Base-by-base conservation (phyloP, 2,113 vertebrate genomes). In the Nothoprocta pentlandii region DNA sequence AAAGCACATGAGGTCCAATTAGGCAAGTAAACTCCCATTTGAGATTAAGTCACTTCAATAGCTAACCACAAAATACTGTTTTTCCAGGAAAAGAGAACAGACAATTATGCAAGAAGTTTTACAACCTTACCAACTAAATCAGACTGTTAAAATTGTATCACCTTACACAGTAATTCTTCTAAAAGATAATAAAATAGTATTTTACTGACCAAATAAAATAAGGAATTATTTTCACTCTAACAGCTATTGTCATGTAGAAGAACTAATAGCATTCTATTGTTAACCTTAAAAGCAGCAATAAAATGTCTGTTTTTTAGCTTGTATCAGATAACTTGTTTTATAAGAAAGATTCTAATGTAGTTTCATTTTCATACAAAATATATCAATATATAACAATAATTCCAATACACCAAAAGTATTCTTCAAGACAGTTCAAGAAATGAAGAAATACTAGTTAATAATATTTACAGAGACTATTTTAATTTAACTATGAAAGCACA, bases 21-120 rank as follows among this genome's bases (percentile, higher is more conserved):
- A 92, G 44, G 16, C 61, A 76, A 86, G 75, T 14, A 94, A 95
- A 82, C 32, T 87, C 34, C n/a, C 44, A 90, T 17, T 62, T 58
- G 56, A 89, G 44, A 73, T 66, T 71, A 87, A 73, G 41, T 28
- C 69, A 76, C 47, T 69, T 87, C 58, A 77, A 36, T 19, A 79
- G 47, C 11, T 69, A 49, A 51, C 64, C 16, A 79, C 54, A 85
- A 0, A 42, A 4, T 53, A 32, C 56, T 76, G 89, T 61, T 75
- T 91, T 79, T 41, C 46, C 47, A 79, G 32, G 71, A 92, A 20
- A 81, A 68, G 6, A 20, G 21, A 94, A 85, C 7, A 68, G 12
- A 42, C 2, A 0, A 56, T 47, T 79, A 23, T 21, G 44, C 28
- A 20, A 78, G 3, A 14, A 85, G 8, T 77, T 91, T 87, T 86